Conservation (phyloP, 2,888 invertebrate genomes). For the Marasmarcha lunaedactyla region DNA sequence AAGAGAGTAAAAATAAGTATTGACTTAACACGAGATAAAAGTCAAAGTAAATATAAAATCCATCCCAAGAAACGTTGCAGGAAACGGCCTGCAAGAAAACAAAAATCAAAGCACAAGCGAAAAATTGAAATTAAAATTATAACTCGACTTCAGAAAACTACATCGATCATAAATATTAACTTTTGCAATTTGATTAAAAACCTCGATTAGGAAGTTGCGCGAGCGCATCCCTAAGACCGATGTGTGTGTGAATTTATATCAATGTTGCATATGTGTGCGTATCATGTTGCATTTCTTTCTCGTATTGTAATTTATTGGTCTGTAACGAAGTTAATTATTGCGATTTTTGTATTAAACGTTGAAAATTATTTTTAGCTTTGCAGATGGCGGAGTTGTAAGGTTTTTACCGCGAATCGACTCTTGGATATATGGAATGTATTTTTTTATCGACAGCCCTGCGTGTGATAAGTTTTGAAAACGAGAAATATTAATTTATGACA, state of each 20-base stretch:
- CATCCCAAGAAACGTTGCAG: no score
- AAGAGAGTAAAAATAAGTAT: no score
- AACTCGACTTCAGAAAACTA: conserved; percentile 14
- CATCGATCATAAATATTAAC: conserved; percentile 1
- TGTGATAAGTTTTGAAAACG: no score
- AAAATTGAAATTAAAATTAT: not conserved
- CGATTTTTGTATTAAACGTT: conserved; percentile 71
- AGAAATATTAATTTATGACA: no score
- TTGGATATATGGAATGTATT: not conserved
- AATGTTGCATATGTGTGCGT: conserved; percentile 26
- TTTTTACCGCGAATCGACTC: conserved; percentile 42
- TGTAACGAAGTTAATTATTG: conserved; percentile 71
- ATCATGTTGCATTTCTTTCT: conserved; percentile 63
- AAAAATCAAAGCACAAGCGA: no score
- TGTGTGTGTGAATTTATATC: conserved; percentile 20
- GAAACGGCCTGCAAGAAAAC: no score
- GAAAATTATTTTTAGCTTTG: conserved; percentile 66
- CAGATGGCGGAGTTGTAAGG: conserved; percentile 33
- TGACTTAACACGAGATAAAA: no score
- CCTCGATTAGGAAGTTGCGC: not conserved
- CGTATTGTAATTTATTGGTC: conserved; percentile 69
- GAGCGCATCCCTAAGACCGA: conserved; percentile 18
- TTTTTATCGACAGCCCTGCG: no score
- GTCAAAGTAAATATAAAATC: no score
- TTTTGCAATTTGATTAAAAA: no score